Conservation (phyloP, 2,888 invertebrate genomes). For the Andrena dorsata region DNA sequence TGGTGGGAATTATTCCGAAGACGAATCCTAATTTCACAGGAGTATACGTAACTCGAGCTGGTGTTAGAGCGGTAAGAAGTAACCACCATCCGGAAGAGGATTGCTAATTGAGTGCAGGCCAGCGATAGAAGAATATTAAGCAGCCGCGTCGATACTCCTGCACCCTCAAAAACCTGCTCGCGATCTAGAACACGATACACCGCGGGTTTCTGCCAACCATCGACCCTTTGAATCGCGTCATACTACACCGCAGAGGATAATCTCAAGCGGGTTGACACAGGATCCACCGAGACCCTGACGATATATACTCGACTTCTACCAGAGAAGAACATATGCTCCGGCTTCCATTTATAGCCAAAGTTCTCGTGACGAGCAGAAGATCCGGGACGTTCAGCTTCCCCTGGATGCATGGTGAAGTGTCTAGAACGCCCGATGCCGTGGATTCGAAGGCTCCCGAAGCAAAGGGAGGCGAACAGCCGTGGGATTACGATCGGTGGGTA, state of each 20-base stretch:
- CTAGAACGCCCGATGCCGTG: constrained; percentile 55
- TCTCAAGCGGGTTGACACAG: constrained; percentile 69
- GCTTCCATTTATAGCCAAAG: constrained; percentile 32
- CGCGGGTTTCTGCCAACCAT: constrained; percentile 65
- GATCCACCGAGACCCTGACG: constrained; percentile 65
- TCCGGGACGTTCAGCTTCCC: constrained; percentile 9
- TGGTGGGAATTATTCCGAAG: too few species aligned
- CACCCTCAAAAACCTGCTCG: constrained; percentile 19
- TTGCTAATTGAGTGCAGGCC: too few species aligned
- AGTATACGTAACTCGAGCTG: too few species aligned
- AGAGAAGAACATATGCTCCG: constrained; percentile 36
- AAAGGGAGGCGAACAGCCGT: constrained; percentile 37
- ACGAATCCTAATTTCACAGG: too few species aligned
- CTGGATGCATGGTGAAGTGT: neutral
- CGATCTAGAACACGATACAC: constrained; percentile 61
- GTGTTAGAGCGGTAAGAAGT: too few species aligned
- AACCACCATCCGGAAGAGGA: too few species aligned
- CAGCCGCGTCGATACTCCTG: constrained; percentile 4
- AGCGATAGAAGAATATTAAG: neutral
- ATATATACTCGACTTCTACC: constrained; percentile 55
- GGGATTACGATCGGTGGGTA: constrained; percentile 54
- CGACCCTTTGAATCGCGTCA: constrained; percentile 72
- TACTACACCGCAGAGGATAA: constrained; percentile 74
- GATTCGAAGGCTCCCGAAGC: neutral
- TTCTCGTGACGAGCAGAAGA: constrained; percentile 41